Conservation (phyloP, 2,113 vertebrate genomes). For the Cebus imitator region DNA sequence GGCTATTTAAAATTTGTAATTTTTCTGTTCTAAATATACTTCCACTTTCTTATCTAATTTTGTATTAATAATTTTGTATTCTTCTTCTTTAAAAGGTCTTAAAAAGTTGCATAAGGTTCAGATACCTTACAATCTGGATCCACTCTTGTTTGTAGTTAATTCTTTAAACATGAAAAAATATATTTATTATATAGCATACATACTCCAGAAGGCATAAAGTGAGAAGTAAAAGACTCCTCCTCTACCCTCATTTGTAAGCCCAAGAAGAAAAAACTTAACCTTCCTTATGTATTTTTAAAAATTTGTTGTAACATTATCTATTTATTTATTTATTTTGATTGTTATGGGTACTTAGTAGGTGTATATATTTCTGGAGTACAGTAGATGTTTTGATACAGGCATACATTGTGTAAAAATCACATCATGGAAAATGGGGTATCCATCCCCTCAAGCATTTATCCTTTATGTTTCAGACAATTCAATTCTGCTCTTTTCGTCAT, state of each 20-base stretch:
- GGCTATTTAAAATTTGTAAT: background rate
- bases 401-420: no score
- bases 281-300: background rate
- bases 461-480: no score
- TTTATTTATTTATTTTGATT: no score
- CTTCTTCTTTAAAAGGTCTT: background rate
- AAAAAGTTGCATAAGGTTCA: background rate
- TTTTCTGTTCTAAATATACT: constrained; percentile 18
- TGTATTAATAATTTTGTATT: background rate
- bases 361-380: no score
- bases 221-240: background rate
- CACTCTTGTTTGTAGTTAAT: background rate
- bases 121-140: background rate
- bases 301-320: background rate
- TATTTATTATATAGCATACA: background rate
- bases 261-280: background rate
- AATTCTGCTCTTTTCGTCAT: no score
- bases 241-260: background rate
- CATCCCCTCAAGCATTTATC: no score
- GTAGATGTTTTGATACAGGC: no score
- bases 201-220: background rate
- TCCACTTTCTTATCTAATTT: background rate
- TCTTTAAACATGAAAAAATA: constrained; percentile 1
- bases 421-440: no score
- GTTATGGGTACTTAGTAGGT: no score